phyloP scores from a whole-genome alignment of 1,140 invertebrate species.

The Aphelenchoides fujianensis region DNA sequence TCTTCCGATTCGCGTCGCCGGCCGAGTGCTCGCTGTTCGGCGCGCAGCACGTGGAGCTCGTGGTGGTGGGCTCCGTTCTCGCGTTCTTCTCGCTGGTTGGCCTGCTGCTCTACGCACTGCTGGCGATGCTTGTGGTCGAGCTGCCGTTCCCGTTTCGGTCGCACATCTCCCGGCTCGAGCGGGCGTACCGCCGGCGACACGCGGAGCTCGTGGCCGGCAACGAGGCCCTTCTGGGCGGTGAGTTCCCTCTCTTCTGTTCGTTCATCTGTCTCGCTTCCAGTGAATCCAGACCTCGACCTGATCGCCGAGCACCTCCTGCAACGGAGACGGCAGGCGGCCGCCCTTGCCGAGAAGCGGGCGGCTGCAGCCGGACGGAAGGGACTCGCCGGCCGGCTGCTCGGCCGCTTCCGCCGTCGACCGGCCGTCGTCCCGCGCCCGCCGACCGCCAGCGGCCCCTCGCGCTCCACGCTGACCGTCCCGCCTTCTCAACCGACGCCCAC shows the following conservation, averaged over 20 bases:
- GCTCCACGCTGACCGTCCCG: no score
- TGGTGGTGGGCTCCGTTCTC: background rate
- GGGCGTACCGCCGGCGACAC: constrained; percentile 6
- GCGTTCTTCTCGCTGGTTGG: background rate
- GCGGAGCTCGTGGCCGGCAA: background rate
- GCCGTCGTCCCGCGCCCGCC: no score
- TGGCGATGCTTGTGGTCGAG: background rate
- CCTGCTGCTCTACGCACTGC: background rate
- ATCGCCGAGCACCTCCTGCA: background rate
- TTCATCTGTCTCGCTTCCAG: no score
- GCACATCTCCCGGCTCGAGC: background rate
- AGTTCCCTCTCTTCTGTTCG: no score
- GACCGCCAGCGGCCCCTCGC: no score
- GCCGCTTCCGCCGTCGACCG: no score
- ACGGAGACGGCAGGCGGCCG: background rate
- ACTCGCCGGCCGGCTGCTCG: no score
- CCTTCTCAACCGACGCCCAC: no score
- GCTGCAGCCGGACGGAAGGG: no score
- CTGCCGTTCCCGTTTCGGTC: constrained; percentile 1
- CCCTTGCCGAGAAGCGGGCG: no score
- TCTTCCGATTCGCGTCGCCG: background rate
- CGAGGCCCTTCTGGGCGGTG: background rate
- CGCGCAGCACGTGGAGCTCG: background rate
- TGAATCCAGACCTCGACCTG: constrained; percentile 2
- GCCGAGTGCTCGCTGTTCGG: background rate